Conservation (phyloP, 2,888 invertebrate genomes). For the Drosophila cognata region DNA sequence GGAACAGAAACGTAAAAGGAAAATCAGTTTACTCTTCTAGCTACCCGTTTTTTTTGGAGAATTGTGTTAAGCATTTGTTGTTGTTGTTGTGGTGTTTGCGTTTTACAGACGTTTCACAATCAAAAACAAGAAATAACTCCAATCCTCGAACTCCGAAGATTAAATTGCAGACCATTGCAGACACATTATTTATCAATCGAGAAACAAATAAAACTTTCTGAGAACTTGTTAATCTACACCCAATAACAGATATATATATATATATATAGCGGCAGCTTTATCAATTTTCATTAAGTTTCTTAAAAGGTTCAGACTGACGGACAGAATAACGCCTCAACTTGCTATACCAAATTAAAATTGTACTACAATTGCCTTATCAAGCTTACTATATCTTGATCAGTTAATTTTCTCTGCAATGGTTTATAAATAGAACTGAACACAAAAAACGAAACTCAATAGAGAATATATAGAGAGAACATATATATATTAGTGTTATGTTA, state of each 20-base stretch:
- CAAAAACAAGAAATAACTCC: conserved; percentile 18
- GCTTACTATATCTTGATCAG: neutral
- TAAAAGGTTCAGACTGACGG: neutral
- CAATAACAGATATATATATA: neutral
- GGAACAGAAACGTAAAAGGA: conserved; percentile 43
- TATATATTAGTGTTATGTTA: conserved; percentile 73
- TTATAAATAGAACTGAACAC: conserved; percentile 3
- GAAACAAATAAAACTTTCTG: neutral
- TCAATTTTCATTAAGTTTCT: neutral
- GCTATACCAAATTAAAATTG: neutral
- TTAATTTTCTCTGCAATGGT: conserved; percentile 15
- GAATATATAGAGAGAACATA: conserved; percentile 62
- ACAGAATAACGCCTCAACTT: neutral
- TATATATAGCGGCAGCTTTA: neutral
- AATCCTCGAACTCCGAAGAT: conserved; percentile 16
- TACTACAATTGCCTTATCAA: neutral
- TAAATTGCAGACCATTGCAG: conserved; percentile 19
- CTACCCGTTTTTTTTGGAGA: conserved; percentile 36
- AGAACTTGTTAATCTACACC: neutral
- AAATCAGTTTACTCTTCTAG: conserved; percentile 62
- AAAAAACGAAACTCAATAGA: conserved; percentile 36
- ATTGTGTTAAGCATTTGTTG: conserved; percentile 35
- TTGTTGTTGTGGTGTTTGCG: conserved; percentile 22
- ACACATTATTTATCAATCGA: neutral
- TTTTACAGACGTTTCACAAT: conserved; percentile 19